A percentile compares a stretch with the other conserved stretches of the same genome.
These are phyloP conservation scores for Lasioglossum figueresi DNA, from an alignment of 2,888 invertebrate species.

Conservation along the genomic window DNA sequence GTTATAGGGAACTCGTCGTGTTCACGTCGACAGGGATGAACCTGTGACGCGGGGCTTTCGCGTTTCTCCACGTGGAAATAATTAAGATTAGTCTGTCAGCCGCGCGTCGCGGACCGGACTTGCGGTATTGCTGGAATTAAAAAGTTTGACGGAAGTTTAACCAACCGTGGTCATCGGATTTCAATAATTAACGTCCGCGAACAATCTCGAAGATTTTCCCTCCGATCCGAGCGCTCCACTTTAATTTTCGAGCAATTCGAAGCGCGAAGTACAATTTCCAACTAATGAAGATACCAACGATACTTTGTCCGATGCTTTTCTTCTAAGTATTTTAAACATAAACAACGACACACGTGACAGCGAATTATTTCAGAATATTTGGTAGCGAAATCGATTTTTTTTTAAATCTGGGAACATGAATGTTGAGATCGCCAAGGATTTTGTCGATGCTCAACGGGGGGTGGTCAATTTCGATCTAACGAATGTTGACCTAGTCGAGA, in stretches of 20 bases:
- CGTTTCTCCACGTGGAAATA: conserved; percentile 45
- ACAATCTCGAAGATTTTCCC: neutral
- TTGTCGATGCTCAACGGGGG: no score
- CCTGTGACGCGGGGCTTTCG: conserved; percentile 47
- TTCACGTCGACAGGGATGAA: conserved; percentile 64
- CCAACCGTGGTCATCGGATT: conserved; percentile 7
- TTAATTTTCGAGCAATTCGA: neutral
- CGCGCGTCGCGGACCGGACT: neutral
- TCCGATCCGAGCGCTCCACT: neutral
- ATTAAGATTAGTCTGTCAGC: conserved; percentile 57
- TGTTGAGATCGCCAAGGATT: no score
- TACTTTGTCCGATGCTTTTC: neutral
- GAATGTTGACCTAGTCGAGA: no score
- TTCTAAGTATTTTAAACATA: neutral
- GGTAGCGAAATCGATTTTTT: no score
- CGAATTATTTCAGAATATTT: no score
- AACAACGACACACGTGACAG: no score
- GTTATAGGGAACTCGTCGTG: conserved; percentile 61
- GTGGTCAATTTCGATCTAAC: no score
- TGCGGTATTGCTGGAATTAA: conserved; percentile 32
- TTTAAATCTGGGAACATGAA: no score
- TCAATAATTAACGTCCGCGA: conserved; percentile 14
- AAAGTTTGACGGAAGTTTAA: conserved; percentile 25
- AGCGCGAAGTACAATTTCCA: neutral
- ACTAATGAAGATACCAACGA: neutral